phyloP scores from a whole-genome alignment of 23 tunicate genomes.

The Ascidia mentula region DNA sequence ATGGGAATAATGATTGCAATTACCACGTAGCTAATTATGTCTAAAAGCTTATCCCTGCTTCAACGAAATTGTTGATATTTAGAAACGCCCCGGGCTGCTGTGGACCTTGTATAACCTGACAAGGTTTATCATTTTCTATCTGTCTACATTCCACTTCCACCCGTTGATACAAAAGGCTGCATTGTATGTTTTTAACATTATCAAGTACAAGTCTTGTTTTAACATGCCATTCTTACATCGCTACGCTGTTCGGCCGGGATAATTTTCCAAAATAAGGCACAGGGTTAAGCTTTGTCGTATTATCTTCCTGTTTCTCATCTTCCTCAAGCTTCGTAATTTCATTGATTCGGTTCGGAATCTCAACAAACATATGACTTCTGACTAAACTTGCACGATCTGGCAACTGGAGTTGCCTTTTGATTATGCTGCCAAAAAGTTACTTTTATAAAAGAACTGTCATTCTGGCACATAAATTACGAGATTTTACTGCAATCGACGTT shows the following conservation, averaged over 20 bases:
- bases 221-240: neutral
- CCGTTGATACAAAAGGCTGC: too few relatives aligned
- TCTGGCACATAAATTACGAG: neutral
- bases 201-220: neutral
- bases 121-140: too few relatives aligned
- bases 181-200: too few relatives aligned
- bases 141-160: too few relatives aligned
- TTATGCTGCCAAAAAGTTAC: neutral
- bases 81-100: too few relatives aligned
- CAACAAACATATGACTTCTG: slow-evolving; percentile 28
- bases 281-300: too few relatives aligned
- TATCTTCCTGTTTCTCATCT: neutral
- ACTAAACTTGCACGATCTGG: neutral
- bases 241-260: neutral
- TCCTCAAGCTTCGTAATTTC: neutral
- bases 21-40: too few relatives aligned
- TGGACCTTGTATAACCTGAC: too few relatives aligned
- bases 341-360: slow-evolving; percentile 21
- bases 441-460: neutral
- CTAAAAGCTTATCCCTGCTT: too few relatives aligned
- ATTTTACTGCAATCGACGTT: too few relatives aligned
- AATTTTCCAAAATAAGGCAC: neutral
- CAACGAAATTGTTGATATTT: too few relatives aligned
- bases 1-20: too few relatives aligned
- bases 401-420: neutral